Base-by-base conservation (phyloP, 2,113 vertebrate species). In the Ictidomys tridecemlineatus region DNA sequence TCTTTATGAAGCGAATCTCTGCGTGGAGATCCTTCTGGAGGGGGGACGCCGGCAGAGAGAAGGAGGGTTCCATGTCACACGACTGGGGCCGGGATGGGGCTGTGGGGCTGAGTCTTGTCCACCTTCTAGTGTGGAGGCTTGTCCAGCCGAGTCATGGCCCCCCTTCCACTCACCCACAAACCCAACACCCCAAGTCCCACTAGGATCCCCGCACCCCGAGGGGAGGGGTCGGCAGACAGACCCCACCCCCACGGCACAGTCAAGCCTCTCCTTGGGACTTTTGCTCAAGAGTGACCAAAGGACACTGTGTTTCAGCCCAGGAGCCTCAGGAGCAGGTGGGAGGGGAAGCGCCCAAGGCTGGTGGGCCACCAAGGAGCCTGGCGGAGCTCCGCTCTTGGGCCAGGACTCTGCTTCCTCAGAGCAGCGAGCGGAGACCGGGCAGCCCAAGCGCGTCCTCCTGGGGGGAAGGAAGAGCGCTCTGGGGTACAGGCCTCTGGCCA, bases 1-100 rank as follows among this genome's bases (percentile, higher is more conserved):
- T 5, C 0, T 89, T 1, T 45, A 97, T 76, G 63, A 97, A 91
- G 73, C 30, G 5, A 20, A 63, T 53, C 77, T 94, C 96, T n/a
- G 82, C 95, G 2, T 97, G 95, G 8, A 1, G 0, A 1, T 24
- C 28, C 51, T 82, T 69, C 96, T 97, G 69, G 32, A 45, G 4
- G 73, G 56, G 17, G 58, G 20, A 61, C 67, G 4, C 51, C 79
- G 18, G 18, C 16, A 42, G 37, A 83, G 18, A 84, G 45, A 48
- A 34, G 58, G 16, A 65, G 17, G 72, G 14, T 18, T n/a, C 10
- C 48, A 45, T 13, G 76, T 53, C 10, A 26, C 2, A 1, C 10
- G 69, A 9, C 37, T 20, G 28, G 48, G 69, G 67, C 7, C 2
- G 45, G 51, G 48, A 1, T 51, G 34, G 28, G 34, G 7, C 8